Conservation (phyloP, 2,888 invertebrate species). For the Pollenia angustigena region DNA sequence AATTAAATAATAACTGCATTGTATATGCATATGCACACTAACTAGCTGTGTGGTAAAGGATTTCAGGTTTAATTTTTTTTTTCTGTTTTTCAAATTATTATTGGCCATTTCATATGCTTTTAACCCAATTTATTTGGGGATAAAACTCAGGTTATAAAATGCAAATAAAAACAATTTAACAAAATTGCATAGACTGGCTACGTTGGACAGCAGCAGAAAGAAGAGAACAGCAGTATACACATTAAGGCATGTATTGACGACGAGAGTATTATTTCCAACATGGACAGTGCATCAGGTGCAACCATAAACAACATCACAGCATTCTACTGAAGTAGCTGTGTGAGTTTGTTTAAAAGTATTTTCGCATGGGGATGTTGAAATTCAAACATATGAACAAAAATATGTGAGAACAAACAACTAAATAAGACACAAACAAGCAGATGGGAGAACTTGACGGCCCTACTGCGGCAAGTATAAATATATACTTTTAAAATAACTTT, state of each 20-base stretch:
- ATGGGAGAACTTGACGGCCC: neutral
- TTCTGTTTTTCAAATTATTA: slow-evolving; percentile 26
- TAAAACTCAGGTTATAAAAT: slow-evolving; percentile 57
- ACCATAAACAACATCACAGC: slow-evolving; percentile 33
- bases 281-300: slow-evolving; percentile 54
- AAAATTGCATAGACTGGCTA: slow-evolving; percentile 43
- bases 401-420: slow-evolving; percentile 9
- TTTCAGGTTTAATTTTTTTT: slow-evolving; percentile 22
- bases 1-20: slow-evolving; percentile 72
- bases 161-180: slow-evolving; percentile 53
- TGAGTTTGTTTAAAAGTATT: neutral
- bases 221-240: neutral
- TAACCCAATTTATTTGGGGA: slow-evolving; percentile 65
- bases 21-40: neutral
- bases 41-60: slow-evolving; percentile 14
- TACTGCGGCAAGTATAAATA: too few relatives aligned
- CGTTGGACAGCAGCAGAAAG: slow-evolving; percentile 2
- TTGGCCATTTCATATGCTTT: slow-evolving; percentile 67
- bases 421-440: neutral
- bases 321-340: slow-evolving; percentile 34
- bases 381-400: slow-evolving; percentile 39
- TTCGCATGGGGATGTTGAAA: slow-evolving; percentile 40
- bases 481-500: too few relatives aligned
- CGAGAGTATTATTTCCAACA: slow-evolving; percentile 9
- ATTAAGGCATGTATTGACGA: slow-evolving; percentile 14